Percentiles rank a stretch among this genome's conserved stretches.
phyloP scores from a whole-genome alignment of 1,140 invertebrate species.

The Drosophila dunni region DNA sequence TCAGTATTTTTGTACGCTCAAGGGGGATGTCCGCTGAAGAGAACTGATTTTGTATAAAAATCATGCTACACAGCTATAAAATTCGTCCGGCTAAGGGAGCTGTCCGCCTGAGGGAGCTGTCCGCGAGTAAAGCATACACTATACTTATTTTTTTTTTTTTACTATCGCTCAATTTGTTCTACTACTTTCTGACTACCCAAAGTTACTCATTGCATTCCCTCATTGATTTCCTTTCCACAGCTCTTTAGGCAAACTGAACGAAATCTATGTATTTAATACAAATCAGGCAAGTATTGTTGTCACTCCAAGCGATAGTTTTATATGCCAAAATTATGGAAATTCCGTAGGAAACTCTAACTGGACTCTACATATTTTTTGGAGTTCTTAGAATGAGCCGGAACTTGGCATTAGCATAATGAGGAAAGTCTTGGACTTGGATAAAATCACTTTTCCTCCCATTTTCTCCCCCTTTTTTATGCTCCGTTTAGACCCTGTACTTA shows the following conservation, averaged over 20 bases:
- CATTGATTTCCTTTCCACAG: slow-evolving; percentile 45
- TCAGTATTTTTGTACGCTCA: no score
- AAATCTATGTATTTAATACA: not conserved
- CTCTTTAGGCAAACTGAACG: slow-evolving; percentile 39
- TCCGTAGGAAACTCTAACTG: not conserved
- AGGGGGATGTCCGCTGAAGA: no score
- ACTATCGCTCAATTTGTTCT: no score
- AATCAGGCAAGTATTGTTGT: not conserved
- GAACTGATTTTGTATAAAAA: no score
- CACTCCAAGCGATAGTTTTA: not conserved
- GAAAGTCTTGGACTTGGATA: not conserved
- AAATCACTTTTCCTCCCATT: not conserved
- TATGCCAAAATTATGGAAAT: not conserved
- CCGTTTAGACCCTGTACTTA: not conserved
- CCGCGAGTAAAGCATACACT: no score
- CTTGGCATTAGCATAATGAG: slow-evolving; percentile 35
- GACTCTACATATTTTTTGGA: not conserved
- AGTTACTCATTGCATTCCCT: slow-evolving; percentile 36
- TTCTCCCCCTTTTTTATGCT: not conserved
- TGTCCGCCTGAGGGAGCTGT: no score
- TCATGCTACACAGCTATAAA: no score
- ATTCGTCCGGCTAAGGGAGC: no score
- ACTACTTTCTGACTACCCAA: no score
- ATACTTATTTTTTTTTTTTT: no score
- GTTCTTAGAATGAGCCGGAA: slow-evolving; percentile 3